Evolutionary conservation across 2,888 invertebrate species (phyloP).

Genomic region (Brachycybe producta): DNA sequence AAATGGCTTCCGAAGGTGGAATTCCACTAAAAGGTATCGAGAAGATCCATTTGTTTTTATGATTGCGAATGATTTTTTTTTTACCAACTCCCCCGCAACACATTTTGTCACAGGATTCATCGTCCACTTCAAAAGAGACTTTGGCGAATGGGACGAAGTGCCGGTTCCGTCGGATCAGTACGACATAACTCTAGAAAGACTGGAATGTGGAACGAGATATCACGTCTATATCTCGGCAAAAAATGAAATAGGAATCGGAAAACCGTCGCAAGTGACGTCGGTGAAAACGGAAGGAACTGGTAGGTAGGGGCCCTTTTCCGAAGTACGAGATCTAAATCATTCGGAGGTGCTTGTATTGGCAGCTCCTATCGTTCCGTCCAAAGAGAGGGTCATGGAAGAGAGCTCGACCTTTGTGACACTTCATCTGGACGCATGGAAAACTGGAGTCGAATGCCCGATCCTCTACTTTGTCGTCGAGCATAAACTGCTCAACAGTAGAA

Average conservation of each 20-base stretch:
- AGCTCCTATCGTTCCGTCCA: conserved; percentile 83
- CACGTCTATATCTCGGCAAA: conserved; percentile 30
- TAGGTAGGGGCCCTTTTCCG: conserved; percentile 19
- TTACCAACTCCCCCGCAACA: no score
- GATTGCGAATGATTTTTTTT: neutral
- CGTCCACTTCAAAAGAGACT: conserved; percentile 30
- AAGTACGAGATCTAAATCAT: neutral
- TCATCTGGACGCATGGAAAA: conserved; percentile 19
- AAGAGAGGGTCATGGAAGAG: conserved; percentile 77
- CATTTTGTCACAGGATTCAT: conserved; percentile 26
- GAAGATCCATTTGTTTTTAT: neutral
- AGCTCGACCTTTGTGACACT: conserved; percentile 78
- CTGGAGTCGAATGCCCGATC: conserved; percentile 76
- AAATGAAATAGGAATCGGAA: conserved; percentile 71
- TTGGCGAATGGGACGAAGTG: conserved; percentile 29
- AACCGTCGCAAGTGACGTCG: conserved; percentile 74
- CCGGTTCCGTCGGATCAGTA: conserved; percentile 27
- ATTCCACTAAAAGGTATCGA: conserved; percentile 18
- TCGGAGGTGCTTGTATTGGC: neutral
- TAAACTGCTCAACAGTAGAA: conserved; percentile 47
- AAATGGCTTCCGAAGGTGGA: conserved; percentile 35
- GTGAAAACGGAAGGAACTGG: conserved; percentile 76
- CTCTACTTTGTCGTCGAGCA: conserved; percentile 88
- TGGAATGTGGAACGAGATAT: conserved; percentile 33
- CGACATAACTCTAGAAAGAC: conserved; percentile 29